These are phyloP conservation scores for Lampropteryx suffumata DNA, from an alignment of 2,888 invertebrate genomes.

Conservation along the genomic window DNA sequence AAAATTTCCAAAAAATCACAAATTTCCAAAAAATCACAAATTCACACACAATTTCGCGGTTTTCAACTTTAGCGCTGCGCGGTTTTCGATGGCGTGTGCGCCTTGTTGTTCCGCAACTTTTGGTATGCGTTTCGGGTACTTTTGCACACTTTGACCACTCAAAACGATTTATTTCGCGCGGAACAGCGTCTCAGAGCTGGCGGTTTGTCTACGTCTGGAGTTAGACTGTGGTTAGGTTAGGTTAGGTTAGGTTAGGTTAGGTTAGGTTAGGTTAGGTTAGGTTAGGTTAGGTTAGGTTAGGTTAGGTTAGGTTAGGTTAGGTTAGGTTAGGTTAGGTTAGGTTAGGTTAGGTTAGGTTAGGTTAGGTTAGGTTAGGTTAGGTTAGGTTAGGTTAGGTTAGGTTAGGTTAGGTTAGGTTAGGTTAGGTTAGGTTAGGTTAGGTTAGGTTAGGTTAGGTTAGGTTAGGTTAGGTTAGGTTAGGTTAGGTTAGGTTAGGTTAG, in stretches of 20 bases:
- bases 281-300: slow-evolving; percentile 29
- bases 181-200: no score
- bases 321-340: slow-evolving; percentile 20
- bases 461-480: slow-evolving; percentile 35
- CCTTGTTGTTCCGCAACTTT: no score
- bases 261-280: slow-evolving; percentile 16
- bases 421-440: slow-evolving; percentile 33
- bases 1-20: no score
- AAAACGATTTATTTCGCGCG: no score
- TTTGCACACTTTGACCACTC: no score
- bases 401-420: slow-evolving; percentile 34
- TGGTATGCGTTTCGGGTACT: no score
- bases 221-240: not conserved
- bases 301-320: slow-evolving; percentile 25
- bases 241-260: not conserved
- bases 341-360: slow-evolving; percentile 16
- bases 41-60: no score
- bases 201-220: no score
- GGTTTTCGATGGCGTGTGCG: no score
- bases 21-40: no score
- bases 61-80: no score
- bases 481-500: slow-evolving; percentile 35
- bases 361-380: slow-evolving; percentile 13
- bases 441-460: slow-evolving; percentile 35
- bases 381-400: slow-evolving; percentile 35